Conservation (phyloP, 64 coral and sea anemone genomes). For the Acropora tenuis region DNA sequence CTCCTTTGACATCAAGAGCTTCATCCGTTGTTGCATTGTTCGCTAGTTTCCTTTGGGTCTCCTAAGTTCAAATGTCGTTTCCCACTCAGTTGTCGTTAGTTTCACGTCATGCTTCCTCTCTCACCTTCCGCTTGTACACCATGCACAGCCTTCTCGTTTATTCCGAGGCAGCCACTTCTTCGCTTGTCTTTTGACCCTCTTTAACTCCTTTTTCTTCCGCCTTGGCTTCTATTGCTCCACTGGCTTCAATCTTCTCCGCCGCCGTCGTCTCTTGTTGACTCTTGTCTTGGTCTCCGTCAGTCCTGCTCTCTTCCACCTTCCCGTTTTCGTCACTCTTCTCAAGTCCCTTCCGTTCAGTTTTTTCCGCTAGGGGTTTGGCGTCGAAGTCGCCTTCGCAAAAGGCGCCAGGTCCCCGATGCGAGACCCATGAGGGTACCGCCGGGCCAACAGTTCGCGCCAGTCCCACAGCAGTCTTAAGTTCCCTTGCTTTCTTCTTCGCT, state of each 20-base stretch:
- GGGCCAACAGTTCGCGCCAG: conserved; percentile 84
- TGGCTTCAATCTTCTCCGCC: not conserved
- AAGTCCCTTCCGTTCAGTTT: not conserved
- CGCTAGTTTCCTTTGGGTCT: not conserved
- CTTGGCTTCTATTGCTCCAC: not conserved
- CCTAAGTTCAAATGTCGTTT: not conserved
- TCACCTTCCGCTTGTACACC: not conserved
- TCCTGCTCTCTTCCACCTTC: not conserved
- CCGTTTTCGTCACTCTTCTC: not conserved
- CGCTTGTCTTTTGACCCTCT: not conserved
- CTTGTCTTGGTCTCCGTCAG: not conserved
- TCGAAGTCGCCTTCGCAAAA: conserved; percentile 80
- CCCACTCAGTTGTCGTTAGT: not conserved
- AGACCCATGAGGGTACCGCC: conserved; percentile 60
- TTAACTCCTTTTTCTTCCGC: not conserved
- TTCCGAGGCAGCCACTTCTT: not conserved
- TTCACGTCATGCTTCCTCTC: not conserved
- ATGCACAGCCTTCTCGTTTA: not conserved
- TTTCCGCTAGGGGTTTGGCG: not conserved
- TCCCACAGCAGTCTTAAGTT: conserved; percentile 85
- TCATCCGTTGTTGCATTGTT: not conserved
- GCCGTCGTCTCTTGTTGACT: not conserved
- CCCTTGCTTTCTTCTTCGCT: conserved; percentile 91
- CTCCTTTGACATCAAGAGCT: not conserved
- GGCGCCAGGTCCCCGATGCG: conserved; percentile 85